A percentile compares a stretch with the other conserved stretches of the same genome.
Conservation (phyloP, 1,140 invertebrate genomes). For the Musca vetustissima region DNA sequence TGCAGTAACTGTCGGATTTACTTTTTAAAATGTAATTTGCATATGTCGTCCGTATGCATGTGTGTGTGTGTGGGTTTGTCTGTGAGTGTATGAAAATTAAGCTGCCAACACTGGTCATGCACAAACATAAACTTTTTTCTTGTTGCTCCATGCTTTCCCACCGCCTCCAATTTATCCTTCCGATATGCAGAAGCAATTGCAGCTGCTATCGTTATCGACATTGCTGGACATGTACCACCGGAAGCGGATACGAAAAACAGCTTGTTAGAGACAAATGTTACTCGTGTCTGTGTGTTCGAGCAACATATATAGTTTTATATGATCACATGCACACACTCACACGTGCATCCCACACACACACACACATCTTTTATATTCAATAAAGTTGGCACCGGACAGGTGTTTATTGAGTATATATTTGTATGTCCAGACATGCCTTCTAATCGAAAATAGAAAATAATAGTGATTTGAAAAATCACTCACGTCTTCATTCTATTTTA, state of each 20-base stretch:
- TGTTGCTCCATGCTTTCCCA: background rate
- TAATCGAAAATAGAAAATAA: constrained; percentile 23
- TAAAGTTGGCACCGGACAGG: constrained; percentile 4
- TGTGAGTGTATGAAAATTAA: background rate
- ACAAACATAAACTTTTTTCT: constrained; percentile 13
- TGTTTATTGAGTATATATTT: constrained; percentile 21
- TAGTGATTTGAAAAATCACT: constrained; percentile 23
- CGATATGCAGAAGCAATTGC: background rate
- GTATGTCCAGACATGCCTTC: constrained; percentile 1
- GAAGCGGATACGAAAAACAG: constrained; percentile 22
- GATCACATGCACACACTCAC: background rate
- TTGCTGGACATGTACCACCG: constrained; percentile 3
- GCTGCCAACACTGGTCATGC: constrained; percentile 11
- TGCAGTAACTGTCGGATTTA: constrained; percentile 23
- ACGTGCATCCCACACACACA: too few relatives aligned
- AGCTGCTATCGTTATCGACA: background rate
- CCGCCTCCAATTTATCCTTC: background rate
- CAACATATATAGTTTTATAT: background rate
- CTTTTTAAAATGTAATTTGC: constrained; percentile 24
- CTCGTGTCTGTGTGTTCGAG: background rate
- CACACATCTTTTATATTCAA: background rate
- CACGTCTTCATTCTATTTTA: constrained; percentile 3
- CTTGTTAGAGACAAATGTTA: constrained; percentile 9
- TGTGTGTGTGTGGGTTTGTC: too few relatives aligned
- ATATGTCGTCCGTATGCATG: constrained; percentile 13